Evolutionary conservation across 2,797 vertebrate genomes (phyloP).

Genomic region (Enteromius argenteus): DNA sequence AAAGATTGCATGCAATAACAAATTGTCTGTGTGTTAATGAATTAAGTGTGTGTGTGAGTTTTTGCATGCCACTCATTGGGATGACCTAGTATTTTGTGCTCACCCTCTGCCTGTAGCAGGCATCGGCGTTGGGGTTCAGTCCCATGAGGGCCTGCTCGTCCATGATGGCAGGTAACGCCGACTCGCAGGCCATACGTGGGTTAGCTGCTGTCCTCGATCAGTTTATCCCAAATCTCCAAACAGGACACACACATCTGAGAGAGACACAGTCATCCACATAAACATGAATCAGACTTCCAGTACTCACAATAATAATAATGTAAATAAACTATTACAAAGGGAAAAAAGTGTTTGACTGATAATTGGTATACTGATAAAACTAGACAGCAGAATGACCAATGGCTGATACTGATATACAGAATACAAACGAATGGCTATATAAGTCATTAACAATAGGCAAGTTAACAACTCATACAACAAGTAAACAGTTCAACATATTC

Average conservation of each 20-base stretch:
- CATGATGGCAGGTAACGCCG: slow-evolving; percentile 85
- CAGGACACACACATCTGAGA: slow-evolving; percentile 85
- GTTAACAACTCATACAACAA: background rate
- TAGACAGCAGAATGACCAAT: background rate
- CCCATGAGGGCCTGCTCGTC: slow-evolving; percentile 98
- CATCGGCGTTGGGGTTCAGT: slow-evolving; percentile 95
- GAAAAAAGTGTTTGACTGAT: background rate
- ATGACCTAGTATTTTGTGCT: slow-evolving; percentile 48
- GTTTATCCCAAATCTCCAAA: slow-evolving; percentile 76
- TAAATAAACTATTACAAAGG: background rate
- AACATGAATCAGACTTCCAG: background rate
- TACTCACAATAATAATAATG: background rate
- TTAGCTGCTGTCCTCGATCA: slow-evolving; percentile 77
- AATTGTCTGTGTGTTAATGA: background rate
- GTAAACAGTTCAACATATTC: background rate
- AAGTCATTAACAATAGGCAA: background rate
- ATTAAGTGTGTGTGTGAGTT: background rate
- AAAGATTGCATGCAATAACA: background rate
- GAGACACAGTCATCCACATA: background rate
- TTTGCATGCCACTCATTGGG: background rate
- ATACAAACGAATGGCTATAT: background rate
- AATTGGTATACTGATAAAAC: background rate
- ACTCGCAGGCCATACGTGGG: slow-evolving; percentile 82
- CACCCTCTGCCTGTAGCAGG: slow-evolving; percentile 94
- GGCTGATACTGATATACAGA: background rate